Percentiles rank a stretch among this genome's conserved stretches.
These are phyloP conservation scores for Diglossa cyanea DNA, from an alignment of 2,797 vertebrate genomes.

Conservation along the genomic window DNA sequence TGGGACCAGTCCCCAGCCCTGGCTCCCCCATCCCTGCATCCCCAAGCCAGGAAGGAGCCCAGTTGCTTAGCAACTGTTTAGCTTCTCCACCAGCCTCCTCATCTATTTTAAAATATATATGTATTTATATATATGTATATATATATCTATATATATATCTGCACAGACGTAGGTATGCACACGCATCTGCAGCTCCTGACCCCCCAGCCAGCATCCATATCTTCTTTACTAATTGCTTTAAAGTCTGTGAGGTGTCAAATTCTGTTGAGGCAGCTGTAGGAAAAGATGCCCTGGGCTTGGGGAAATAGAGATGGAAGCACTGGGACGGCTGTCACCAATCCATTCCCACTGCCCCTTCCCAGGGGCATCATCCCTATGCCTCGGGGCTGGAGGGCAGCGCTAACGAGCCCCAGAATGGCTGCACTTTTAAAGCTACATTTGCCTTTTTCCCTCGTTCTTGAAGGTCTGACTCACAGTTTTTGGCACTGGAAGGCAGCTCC, in stretches of 20 bases:
- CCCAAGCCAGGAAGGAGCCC: not conserved
- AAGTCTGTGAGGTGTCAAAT: not conserved
- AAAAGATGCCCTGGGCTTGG: not conserved
- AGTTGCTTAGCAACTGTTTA: slow-evolving; percentile 65
- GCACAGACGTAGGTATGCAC: not conserved
- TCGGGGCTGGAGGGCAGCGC: not conserved
- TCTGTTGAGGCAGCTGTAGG: not conserved
- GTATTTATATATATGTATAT: not conserved
- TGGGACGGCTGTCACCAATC: not conserved
- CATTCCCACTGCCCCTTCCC: not conserved
- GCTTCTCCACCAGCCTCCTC: slow-evolving; percentile 42
- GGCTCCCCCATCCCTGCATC: not conserved
- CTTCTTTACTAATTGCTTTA: not conserved
- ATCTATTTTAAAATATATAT: slow-evolving; percentile 4
- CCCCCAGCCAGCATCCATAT: not conserved
- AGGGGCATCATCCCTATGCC: not conserved
- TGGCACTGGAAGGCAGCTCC: not conserved
- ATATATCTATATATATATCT: not conserved
- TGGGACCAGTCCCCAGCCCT: not conserved
- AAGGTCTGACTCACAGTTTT: slow-evolving; percentile 44
- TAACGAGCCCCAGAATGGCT: not conserved
- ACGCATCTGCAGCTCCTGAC: not conserved
- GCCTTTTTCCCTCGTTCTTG: not conserved
- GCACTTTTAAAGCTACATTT: not conserved
- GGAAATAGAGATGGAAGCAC: not conserved